Percentiles rank a stretch among this genome's conserved stretches.
Conservation (phyloP, 2,888 invertebrate genomes). For the Malacosoma neustria region DNA sequence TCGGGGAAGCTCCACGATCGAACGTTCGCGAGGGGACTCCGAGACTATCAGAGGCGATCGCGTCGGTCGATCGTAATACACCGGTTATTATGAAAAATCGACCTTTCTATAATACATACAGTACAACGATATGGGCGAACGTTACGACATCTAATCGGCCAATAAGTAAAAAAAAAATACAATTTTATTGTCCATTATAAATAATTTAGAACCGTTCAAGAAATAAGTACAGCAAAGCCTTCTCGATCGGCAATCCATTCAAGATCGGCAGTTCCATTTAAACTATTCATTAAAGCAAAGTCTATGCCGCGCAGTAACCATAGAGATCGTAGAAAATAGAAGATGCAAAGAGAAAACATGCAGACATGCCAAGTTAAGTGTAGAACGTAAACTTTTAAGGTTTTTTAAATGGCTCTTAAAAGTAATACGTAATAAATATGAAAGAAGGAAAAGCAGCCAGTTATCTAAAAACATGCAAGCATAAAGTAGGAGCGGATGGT, state of each 20-base stretch:
- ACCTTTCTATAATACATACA: constrained; percentile 55
- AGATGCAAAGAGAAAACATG: constrained; percentile 66
- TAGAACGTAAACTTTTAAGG: constrained; percentile 43
- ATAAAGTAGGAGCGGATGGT: constrained; percentile 68
- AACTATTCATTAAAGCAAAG: constrained; percentile 65
- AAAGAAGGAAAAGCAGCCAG: constrained; percentile 44
- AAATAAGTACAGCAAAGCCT: constrained; percentile 53
- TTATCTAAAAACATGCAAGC: constrained; percentile 56
- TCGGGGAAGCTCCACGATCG: constrained; percentile 49
- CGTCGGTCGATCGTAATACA: constrained; percentile 51
- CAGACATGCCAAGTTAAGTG: constrained; percentile 51
- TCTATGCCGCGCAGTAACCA: constrained; percentile 76
- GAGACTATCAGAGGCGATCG: constrained; percentile 47
- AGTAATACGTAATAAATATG: constrained; percentile 33
- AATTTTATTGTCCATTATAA: constrained; percentile 12
- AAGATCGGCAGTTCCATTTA: constrained; percentile 52
- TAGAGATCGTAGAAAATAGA: constrained; percentile 72
- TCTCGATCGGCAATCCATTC: no score
- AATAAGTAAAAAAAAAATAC: constrained; percentile 26
- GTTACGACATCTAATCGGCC: constrained; percentile 58
- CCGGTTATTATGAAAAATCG: constrained; percentile 36
- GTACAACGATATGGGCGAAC: constrained; percentile 56
- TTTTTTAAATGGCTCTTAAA: constrained; percentile 22
- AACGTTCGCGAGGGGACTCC: constrained; percentile 56
- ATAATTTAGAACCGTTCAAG: constrained; percentile 15